A percentile compares a stretch with the other conserved stretches of the same genome.
Conservation (phyloP, 2,797 vertebrate genomes). For the Pyrocephalus nanus region DNA sequence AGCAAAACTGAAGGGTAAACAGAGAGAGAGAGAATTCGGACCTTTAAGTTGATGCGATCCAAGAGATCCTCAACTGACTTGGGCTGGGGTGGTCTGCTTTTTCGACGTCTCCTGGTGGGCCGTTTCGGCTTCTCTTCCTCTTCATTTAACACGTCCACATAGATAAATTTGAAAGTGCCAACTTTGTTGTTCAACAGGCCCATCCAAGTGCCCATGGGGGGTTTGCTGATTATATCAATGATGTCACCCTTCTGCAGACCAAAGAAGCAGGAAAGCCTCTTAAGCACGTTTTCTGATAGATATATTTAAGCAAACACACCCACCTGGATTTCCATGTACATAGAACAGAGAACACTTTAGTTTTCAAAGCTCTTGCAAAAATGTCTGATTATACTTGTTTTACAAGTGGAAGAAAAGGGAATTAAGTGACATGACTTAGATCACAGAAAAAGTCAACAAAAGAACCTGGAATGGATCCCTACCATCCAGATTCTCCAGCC, state of each 20-base stretch:
- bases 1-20: neutral
- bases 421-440: neutral
- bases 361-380: neutral
- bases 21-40: conserved; percentile 35
- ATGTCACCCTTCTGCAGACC: conserved; percentile 90
- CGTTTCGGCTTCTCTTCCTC: conserved; percentile 96
- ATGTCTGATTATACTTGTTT: neutral
- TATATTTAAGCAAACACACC: neutral
- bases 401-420: neutral
- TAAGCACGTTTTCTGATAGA: neutral
- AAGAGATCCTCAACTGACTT: conserved; percentile 96
- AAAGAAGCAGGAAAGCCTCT: neutral
- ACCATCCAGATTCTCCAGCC: neutral
- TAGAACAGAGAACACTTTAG: neutral
- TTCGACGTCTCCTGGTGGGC: conserved; percentile 87
- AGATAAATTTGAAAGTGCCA: conserved; percentile 99
- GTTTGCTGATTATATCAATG: conserved; percentile 99
- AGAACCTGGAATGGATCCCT: neutral
- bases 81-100: conserved; percentile 90
- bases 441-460: neutral
- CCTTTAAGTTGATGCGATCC: conserved; percentile 96
- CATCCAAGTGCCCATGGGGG: conserved; percentile 99
- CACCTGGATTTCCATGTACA: neutral
- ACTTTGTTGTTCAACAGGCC: conserved; percentile 98
- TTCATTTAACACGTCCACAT: conserved; percentile 93